Evolutionary conservation across 2,888 invertebrate species (phyloP).

Genomic region (Horisme vitalbata): DNA sequence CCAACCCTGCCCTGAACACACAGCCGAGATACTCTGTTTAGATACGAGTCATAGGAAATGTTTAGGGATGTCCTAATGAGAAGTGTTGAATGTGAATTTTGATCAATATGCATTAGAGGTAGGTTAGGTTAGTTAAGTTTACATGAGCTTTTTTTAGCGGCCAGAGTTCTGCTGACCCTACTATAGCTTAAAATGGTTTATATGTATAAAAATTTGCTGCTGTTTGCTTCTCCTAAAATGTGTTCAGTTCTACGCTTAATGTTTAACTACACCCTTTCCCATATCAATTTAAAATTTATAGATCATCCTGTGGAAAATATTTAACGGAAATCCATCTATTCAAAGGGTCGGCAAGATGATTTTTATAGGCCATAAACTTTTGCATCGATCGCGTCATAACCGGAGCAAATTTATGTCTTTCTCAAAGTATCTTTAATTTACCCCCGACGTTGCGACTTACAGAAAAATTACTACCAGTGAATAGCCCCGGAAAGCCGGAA

Average conservation of each 20-base stretch:
- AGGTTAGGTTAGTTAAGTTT: too few species aligned
- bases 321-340: conserved; percentile 15
- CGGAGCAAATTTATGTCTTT: conserved; percentile 7
- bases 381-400: conserved; percentile 22
- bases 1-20: conserved; percentile 7
- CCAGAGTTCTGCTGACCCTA: too few species aligned
- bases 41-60: neutral
- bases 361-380: conserved; percentile 16
- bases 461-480: conserved; percentile 16
- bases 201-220: too few species aligned
- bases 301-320: conserved; percentile 12
- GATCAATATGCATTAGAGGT: too few species aligned
- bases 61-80: too few species aligned
- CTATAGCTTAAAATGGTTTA: too few species aligned
- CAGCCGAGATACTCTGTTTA: neutral
- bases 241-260: neutral
- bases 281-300: conserved; percentile 9
- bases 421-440: conserved; percentile 21
- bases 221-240: too few species aligned
- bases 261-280: neutral
- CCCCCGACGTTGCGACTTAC: conserved; percentile 3
- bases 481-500: neutral
- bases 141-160: too few species aligned
- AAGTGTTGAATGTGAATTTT: too few species aligned
- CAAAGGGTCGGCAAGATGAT: conserved; percentile 22